These are phyloP conservation scores for Chrysemys picta DNA, from an alignment of 2,113 vertebrate genomes.

Conservation along the genomic window DNA sequence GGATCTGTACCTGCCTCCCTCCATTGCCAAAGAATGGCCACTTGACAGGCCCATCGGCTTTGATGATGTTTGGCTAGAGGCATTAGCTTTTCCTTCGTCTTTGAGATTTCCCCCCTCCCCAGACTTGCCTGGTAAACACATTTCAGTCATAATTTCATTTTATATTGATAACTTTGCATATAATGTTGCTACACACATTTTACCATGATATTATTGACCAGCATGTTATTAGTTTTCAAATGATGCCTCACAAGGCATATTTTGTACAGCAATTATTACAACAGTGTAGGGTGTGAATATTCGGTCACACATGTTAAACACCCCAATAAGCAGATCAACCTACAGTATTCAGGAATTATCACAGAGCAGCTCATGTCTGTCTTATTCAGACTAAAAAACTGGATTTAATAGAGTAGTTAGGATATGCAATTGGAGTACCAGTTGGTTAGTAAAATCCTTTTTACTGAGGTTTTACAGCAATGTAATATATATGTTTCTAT, in stretches of 20 bases:
- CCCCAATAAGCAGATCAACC: conserved; percentile 1
- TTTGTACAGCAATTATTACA: not conserved
- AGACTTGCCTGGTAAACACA: not conserved
- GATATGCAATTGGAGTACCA: conserved; percentile 39
- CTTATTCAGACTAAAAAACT: not conserved
- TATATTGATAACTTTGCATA: not conserved
- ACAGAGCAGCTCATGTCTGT: not conserved
- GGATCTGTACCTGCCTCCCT: not conserved
- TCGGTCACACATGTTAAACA: not conserved
- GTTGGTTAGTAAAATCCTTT: conserved; percentile 34
- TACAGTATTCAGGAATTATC: not conserved
- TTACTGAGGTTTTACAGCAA: conserved; percentile 30
- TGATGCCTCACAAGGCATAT: not conserved
- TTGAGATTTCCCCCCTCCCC: not conserved
- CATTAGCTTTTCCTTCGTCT: not conserved
- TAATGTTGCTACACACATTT: not conserved
- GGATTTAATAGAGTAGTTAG: conserved; percentile 1
- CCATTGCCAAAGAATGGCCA: not conserved
- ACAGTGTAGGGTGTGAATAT: not conserved
- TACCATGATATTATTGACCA: not conserved
- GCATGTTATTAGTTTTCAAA: not conserved
- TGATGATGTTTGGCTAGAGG: not conserved
- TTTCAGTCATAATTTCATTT: not conserved
- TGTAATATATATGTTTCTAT: conserved; percentile 19
- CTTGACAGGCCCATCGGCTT: not conserved